Percentiles rank a stretch among this genome's conserved stretches.
Conservation (phyloP, 2,797 vertebrate genomes). For the Cynodonichthys magdalenae region DNA sequence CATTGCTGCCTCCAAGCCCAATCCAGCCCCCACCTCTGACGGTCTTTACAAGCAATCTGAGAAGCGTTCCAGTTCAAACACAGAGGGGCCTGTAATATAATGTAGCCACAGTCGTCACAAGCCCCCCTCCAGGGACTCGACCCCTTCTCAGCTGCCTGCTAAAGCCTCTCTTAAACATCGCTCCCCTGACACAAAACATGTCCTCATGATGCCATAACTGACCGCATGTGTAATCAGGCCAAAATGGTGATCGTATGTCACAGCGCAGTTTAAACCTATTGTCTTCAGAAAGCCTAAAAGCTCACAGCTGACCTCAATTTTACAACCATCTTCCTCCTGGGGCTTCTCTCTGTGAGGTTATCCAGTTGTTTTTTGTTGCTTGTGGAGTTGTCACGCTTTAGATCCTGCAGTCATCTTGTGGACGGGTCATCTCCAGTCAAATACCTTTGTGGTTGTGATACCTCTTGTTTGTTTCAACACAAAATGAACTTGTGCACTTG, state of each 20-base stretch:
- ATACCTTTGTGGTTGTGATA: constrained; percentile 13
- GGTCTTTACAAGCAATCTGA: constrained; percentile 49
- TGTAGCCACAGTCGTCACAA: constrained; percentile 47
- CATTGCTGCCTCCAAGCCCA: constrained; percentile 3
- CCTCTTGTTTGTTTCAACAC: not conserved
- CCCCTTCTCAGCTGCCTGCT: constrained; percentile 44
- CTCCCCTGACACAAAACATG: constrained; percentile 50
- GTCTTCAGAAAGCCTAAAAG: constrained; percentile 42
- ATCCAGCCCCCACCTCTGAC: constrained; percentile 19
- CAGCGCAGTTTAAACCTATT: constrained; percentile 48
- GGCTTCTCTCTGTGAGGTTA: constrained; percentile 27
- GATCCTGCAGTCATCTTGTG: constrained; percentile 1
- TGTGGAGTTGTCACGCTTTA: constrained; percentile 10
- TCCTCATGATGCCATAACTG: constrained; percentile 54
- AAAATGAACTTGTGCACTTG: constrained; percentile 1
- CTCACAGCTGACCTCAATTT: constrained; percentile 53
- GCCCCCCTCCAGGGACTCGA: constrained; percentile 40
- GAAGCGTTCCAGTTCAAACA: constrained; percentile 53
- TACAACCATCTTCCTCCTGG: constrained; percentile 30
- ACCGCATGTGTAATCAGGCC: constrained; percentile 29
- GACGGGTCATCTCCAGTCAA: not conserved
- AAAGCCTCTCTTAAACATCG: constrained; percentile 27
- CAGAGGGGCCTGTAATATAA: constrained; percentile 62
- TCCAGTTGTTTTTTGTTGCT: constrained; percentile 35
- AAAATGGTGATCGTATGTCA: constrained; percentile 47